Percentiles rank a stretch among this genome's conserved stretches.
Evolutionary conservation across 1,140 invertebrate genomes (phyloP).

Genomic region (Coenobita brevimanus): DNA sequence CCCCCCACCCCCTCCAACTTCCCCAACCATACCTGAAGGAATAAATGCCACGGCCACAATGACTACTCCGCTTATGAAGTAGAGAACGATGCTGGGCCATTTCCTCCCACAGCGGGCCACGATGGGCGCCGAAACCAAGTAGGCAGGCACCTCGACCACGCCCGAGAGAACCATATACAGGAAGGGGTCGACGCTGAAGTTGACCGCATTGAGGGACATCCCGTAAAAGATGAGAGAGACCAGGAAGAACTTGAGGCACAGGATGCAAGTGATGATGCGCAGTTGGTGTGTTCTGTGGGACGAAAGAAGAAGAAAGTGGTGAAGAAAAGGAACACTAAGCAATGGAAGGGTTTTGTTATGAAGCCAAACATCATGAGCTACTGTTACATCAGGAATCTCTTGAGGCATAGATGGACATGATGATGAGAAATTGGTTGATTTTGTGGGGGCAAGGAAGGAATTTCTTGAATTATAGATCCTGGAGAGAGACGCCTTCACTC

Average conservation of each 20-base stretch:
- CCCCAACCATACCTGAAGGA: too few relatives aligned
- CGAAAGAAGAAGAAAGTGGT: too few relatives aligned
- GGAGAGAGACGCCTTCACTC: too few relatives aligned
- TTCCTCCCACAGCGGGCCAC: slow-evolving; percentile 35
- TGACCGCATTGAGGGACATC: slow-evolving; percentile 78
- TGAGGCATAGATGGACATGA: too few relatives aligned
- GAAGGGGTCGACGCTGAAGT: slow-evolving; percentile 47
- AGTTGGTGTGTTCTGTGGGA: slow-evolving; percentile 78
- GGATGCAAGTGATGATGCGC: slow-evolving; percentile 81
- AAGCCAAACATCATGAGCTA: too few relatives aligned
- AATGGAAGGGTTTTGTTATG: too few relatives aligned
- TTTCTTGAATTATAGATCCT: too few relatives aligned
- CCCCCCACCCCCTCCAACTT: too few relatives aligned
- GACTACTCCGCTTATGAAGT: slow-evolving; percentile 22
- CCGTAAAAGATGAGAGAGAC: slow-evolving; percentile 82
- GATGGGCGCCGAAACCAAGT: slow-evolving; percentile 32
- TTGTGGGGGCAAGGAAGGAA: too few relatives aligned
- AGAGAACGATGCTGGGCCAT: slow-evolving; percentile 15
- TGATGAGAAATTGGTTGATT: too few relatives aligned
- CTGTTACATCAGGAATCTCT: too few relatives aligned
- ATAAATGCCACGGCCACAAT: slow-evolving; percentile 40
- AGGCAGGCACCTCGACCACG: slow-evolving; percentile 38
- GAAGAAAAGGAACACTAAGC: too few relatives aligned
- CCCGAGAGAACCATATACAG: slow-evolving; percentile 31
- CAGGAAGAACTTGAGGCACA: slow-evolving; percentile 85